Base-by-base conservation (phyloP, 2,888 invertebrate genomes). In the Polyommatus icarus region DNA sequence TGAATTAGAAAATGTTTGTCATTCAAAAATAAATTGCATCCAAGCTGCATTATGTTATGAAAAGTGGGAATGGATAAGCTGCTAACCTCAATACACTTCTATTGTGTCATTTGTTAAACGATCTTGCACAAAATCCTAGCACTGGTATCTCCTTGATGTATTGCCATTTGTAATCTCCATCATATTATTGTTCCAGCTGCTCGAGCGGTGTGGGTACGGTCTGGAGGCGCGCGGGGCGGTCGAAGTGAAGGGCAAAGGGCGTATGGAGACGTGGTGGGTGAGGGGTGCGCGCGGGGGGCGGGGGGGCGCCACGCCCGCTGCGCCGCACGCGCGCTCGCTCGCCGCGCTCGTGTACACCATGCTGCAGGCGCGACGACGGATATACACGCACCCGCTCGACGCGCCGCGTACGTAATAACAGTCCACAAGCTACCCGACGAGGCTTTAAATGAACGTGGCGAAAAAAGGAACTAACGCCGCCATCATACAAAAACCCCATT, bases 251-350 rank as follows among this genome's bases (percentile, higher is more conserved):
- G 99, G 99, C 79, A 99, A 99, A 90, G 99, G 99, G 0, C 96
- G 96, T 82, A 99, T 99, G 99, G 97, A 98, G 89, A 99, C 99
- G n/a, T 98, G 97, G 92, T 98, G 97, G 92, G 97, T 99, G 77
- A 90, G 96, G 73, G 94, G 96, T 78, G 94, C 95, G 8, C 91
- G 94, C 24, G 93, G 94, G 76, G 97, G 82, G 29, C 97, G 93
- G 59, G 91, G 94, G 54, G 91, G 71, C 95, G 95, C 81, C 93
- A 96, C 82, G 92, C 96, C 73, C 95, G 96, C 85, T 85, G 96
- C 97, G 3, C 96, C 96, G 82, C 96, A 96, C 95, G 97, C 88
- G 79, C 97, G 97, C 84, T 89, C 91, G 72, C 95, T 98, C 82
- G 97, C 98, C 18, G 97, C 97, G 12, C 97, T 98, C 76, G 98